Evolutionary conservation across 2,797 vertebrate species (phyloP), one percentile per base, ranked within the genome.

Genomic region (Gymnopithys bicolor): DNA sequence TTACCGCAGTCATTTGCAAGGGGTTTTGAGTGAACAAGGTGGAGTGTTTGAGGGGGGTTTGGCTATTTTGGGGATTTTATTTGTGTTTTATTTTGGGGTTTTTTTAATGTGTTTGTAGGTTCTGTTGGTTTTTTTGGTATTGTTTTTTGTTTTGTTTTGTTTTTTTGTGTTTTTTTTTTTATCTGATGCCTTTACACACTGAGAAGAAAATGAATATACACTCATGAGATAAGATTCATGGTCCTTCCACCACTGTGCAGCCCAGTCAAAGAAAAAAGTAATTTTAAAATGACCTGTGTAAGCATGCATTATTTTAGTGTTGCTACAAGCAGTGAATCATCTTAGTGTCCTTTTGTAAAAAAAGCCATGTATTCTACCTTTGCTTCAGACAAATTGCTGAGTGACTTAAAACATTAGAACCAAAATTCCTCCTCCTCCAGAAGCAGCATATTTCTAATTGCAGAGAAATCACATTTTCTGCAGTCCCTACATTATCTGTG

Each of bases 381-480:
- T 64, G 43, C 7, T 37, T 94, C n/a, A 59, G 60, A 70, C 30
- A 87, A 83, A 63, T 27, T 70, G 23, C 33, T 52, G 43, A 74
- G 19, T 55, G 33, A 59, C 39, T 62, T 75, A 76, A 66, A 80
- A 7, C 19, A 30, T 23, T 22, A 55, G 75, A 60, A 51, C 1
- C 18, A 10, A 88, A 85, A 76, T 62, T 75, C 39, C n/a, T 69
- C 41, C 28, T 87, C 32, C 16, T 85, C 43, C 30, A 62, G 73
- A 64, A 93, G 51, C 1, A 66, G 13, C 49, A 30, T 0, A 0
- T 51, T 19, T 73, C 10, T 71, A 4, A 4, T 25, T 25, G 37
- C 49, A 43, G 17, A 66, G 60, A 70, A 89, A 62, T 43, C 24
- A 43, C 4, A 1, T 27, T 60, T 46, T 60, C 41, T 52, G 22